Evolutionary conservation across 2,113 vertebrate genomes (phyloP).

Genomic region (Cyanoramphus novaezelandiae): DNA sequence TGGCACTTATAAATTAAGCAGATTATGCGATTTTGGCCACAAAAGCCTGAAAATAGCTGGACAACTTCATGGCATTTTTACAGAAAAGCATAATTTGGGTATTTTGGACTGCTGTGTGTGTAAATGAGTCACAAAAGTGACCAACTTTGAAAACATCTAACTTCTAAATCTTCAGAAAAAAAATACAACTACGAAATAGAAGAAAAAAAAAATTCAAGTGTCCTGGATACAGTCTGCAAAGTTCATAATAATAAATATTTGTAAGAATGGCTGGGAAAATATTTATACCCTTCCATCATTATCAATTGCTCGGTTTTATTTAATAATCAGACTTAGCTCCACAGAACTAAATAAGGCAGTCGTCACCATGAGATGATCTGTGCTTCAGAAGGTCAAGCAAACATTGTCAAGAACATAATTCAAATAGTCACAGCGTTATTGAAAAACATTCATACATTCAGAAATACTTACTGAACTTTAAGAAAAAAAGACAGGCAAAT

Average conservation of each 20-base stretch:
- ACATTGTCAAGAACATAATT: neutral
- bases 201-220: neutral
- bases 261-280: neutral
- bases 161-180: neutral
- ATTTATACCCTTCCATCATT: neutral
- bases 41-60: neutral
- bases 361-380: neutral
- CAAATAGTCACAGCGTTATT: neutral
- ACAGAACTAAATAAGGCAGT: conserved; percentile 48
- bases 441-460: neutral
- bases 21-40: neutral
- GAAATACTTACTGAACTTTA: neutral
- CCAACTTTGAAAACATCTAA: neutral
- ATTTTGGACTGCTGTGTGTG: neutral
- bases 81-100: neutral
- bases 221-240: neutral
- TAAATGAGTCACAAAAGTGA: neutral
- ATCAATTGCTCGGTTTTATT: neutral
- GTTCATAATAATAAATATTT: neutral
- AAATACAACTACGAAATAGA: neutral
- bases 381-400: neutral
- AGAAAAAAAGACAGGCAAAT: neutral
- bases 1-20: neutral
- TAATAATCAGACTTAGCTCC: neutral
- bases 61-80: neutral